Base-by-base conservation (phyloP, 2,888 invertebrate species). In the Mylabris sibirica region DNA sequence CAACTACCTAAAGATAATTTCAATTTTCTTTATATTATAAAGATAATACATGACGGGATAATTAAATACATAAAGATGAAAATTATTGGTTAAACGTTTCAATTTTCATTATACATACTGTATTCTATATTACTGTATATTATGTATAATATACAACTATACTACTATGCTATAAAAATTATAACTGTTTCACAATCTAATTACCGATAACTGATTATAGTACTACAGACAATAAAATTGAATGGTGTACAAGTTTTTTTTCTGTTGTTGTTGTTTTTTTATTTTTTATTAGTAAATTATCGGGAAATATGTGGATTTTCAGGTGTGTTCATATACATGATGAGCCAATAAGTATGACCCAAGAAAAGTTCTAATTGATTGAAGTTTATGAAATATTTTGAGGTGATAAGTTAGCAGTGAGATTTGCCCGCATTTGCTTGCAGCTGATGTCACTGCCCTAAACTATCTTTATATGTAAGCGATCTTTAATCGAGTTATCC, bases 51-150 rank as follows among this genome's bases (percentile, higher is more conserved):
- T 8, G 22, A 53, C 12, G 24, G 12, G 53, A 53, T 53, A 53
- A 53, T 53, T 53, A 53, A 53, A 24, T 53, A 24, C 5, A 53
- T 53, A 53, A 24, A 22, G 24, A 20, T 24, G 53, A 24, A 53
- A 53, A 53, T 53, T 53, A 53, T 53, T 53, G 53, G 53, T 53
- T 53, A 24, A 53, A 53, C 3, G 22, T 53, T 53, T 12, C 53
- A 53, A 53, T 53, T 53, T 53, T 12, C 12, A 24, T 53, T 49
- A 22, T 41, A 41, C 41, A n/a, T n/a, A n/a, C 11, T 38, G n/a
- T 17, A 49, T 30, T 6, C 30, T 30, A 30, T 22, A 12, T 2
- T 22, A 20, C 8, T 49, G n/a, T n/a, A 30, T 30, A 30, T 30
- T 30, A 30, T 30, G 30, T 30, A 30, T 30, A 30, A 30, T 30